Percentiles rank a stretch among this genome's conserved stretches.
Evolutionary conservation across 2,888 invertebrate species (phyloP).

Genomic region (Doris montereyensis): DNA sequence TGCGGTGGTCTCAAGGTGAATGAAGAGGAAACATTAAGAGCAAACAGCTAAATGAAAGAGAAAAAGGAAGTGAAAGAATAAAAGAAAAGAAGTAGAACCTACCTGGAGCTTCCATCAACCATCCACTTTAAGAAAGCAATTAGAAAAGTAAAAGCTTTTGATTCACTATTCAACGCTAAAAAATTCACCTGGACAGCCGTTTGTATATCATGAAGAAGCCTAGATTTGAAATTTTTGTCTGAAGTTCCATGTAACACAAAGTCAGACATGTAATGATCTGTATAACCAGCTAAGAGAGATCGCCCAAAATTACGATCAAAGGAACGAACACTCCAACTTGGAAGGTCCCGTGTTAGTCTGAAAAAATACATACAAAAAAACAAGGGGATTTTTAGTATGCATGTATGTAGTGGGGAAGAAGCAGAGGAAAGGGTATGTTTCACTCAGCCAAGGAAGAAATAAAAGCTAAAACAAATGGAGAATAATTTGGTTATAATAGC

Average conservation of each 20-base stretch:
- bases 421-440: not conserved
- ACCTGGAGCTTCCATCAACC: too few species aligned
- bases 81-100: too few species aligned
- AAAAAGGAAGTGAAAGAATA: too few species aligned
- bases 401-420: not conserved
- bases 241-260: constrained; percentile 73
- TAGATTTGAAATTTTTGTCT: constrained; percentile 62
- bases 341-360: constrained; percentile 29
- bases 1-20: too few species aligned
- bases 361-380: not conserved
- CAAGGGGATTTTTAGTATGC: not conserved
- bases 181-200: constrained; percentile 68
- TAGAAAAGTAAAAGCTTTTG: too few species aligned
- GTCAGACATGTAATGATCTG: constrained; percentile 72
- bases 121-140: too few species aligned
- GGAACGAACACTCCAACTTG: constrained; percentile 35
- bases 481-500: too few species aligned
- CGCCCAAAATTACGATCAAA: constrained; percentile 72
- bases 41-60: too few species aligned
- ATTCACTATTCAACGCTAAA: too few species aligned
- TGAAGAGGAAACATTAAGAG: too few species aligned
- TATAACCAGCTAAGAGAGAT: constrained; percentile 70
- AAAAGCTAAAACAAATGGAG: too few species aligned
- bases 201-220: constrained; percentile 67
- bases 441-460: too few species aligned